phyloP scores from a whole-genome alignment of 1,140 invertebrate species.

The Drosophila kohkoa region DNA sequence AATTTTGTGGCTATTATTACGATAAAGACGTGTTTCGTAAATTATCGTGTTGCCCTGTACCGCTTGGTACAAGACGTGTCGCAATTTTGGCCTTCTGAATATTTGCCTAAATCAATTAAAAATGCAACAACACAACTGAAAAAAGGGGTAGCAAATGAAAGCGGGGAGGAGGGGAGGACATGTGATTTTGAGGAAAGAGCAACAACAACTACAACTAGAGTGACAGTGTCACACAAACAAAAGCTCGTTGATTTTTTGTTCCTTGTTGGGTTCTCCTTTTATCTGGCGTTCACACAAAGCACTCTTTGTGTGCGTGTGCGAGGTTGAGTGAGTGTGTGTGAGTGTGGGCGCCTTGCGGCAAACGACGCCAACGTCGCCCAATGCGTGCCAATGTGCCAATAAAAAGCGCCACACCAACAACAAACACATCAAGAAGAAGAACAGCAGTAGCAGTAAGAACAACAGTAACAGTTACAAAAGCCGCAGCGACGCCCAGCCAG shows the following conservation, averaged over 20 bases:
- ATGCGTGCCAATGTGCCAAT: slow-evolving; percentile 48
- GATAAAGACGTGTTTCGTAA: slow-evolving; percentile 12
- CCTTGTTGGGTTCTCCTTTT: slow-evolving; percentile 16
- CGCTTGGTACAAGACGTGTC: slow-evolving; percentile 3
- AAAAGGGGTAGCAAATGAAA: too few relatives aligned
- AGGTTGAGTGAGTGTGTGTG: background rate
- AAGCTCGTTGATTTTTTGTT: slow-evolving; percentile 2
- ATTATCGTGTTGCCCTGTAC: slow-evolving; percentile 4
- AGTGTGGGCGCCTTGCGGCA: slow-evolving; percentile 27
- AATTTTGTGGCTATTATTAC: slow-evolving; percentile 5
- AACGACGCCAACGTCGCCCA: slow-evolving; percentile 14
- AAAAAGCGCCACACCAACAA: slow-evolving; percentile 34
- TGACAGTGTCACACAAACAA: background rate
- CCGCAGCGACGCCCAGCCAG: slow-evolving; percentile 31
- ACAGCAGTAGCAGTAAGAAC: slow-evolving; percentile 11
- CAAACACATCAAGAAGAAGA: slow-evolving; percentile 17
- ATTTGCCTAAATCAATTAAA: slow-evolving; percentile 30
- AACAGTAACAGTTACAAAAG: slow-evolving; percentile 2
- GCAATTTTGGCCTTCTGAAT: background rate
- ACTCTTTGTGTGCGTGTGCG: background rate
- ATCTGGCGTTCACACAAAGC: slow-evolving; percentile 5
- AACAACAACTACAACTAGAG: background rate
- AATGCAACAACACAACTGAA: slow-evolving; percentile 15
- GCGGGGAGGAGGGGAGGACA: background rate
- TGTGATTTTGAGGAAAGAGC: slow-evolving; percentile 1